Evolutionary conservation across 2,797 vertebrate species (phyloP), one percentile per base, ranked within the genome.

Genomic region (Crenichthys baileyi): DNA sequence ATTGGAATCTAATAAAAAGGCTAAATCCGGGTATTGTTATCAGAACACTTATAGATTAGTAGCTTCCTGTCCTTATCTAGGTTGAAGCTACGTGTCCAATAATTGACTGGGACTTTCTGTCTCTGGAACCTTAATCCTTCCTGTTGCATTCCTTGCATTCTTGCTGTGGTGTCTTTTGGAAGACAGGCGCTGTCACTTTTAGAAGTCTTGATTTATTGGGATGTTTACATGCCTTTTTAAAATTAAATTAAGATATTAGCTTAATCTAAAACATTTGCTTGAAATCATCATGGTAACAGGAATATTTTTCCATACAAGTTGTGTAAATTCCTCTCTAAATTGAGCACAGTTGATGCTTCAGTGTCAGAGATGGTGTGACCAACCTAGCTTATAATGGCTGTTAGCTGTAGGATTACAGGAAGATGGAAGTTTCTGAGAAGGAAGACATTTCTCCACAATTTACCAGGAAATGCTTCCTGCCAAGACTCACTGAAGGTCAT

Each of bases 391-490:
- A 41, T 50, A 36, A 73, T 44, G 71, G 79, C 60, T 81, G 80
- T 73, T 61, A 60, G 61, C 58, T 44, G 56, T 60, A 67, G 18
- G 74, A 77, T 75, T 79, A 7, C 18, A 56, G 72, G 78, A 75
- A 87, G 84, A 85, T 51, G 50, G 26, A 46, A 22, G 63, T 87
- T 85, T 89, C 78, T 82, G 75, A 75, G 46, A 20, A 73, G 90
- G 90, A 93, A 92, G 88, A 87, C 79, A 58, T 92, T 88, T 89
- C 79, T 88, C 78, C 63, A 72, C 79, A 85, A 87, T 85, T 84
- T 81, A 79, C 53, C 94, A 93, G 94, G 92, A 94, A 93, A 80
- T 8, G 76, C 86, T 94, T 95, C 93, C 94, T 91, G 91, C 88
- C 86, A 81, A 75, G 70, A 81, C 76, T 26, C 70, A 82, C 84